Evolutionary conservation across 2,888 invertebrate genomes (phyloP).

Genomic region (Fissipunctia ypsillon): DNA sequence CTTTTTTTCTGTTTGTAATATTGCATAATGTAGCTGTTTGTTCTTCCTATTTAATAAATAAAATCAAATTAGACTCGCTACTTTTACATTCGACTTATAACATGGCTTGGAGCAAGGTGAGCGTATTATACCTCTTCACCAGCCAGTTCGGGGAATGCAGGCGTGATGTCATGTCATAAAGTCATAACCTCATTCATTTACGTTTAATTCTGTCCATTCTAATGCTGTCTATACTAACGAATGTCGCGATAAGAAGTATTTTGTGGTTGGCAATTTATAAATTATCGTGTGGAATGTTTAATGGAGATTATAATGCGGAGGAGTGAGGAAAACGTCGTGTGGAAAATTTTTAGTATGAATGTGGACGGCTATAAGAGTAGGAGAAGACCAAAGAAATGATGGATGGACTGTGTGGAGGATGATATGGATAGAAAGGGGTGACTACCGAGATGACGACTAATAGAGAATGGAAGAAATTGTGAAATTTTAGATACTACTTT

Average conservation of each 20-base stretch:
- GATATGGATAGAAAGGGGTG: no score
- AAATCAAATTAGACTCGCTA: neutral
- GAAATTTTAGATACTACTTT: no score
- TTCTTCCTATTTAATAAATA: neutral
- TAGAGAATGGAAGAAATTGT: no score
- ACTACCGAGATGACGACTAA: no score
- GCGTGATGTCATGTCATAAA: no score
- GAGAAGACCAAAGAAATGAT: no score
- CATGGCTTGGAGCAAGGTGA: neutral
- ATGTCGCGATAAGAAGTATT: neutral
- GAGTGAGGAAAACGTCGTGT: no score
- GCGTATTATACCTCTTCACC: neutral
- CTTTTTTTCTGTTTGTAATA: neutral
- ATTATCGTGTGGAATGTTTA: neutral
- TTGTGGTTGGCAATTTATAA: neutral
- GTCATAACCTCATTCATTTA: neutral
- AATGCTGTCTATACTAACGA: neutral
- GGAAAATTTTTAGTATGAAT: no score
- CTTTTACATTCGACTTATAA: neutral
- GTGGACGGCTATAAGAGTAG: no score
- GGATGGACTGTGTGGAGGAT: no score
- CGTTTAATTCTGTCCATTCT: neutral
- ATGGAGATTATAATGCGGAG: no score
- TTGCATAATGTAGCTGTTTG: neutral
- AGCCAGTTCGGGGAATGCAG: neutral